Base-by-base conservation (phyloP, 2,888 invertebrate species). In the Hanleya hanleyi region DNA sequence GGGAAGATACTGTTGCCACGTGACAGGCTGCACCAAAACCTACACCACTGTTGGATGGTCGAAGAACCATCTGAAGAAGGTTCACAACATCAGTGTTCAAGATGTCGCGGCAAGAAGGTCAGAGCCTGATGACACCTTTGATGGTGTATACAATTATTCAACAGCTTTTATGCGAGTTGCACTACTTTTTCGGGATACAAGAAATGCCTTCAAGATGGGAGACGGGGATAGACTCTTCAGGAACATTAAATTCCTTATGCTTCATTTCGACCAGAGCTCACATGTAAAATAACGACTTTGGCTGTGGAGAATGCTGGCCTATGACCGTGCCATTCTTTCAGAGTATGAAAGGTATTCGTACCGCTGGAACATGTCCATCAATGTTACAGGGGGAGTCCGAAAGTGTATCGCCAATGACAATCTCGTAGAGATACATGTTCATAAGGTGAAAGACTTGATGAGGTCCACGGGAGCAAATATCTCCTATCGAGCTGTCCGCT, bases 381-480 rank as follows among this genome's bases (percentile, higher is more conserved):
- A 47, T 47, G 29, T 38, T 29, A 6, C 38, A 9, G 66, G 66
- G 9, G 41, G 41, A 5, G 5, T 66, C n/a, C 22, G 66, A 38
- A 38, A 38, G 7, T 38, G 47, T 36, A 67, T 67, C 29, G 26
- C 67, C 1, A 67, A 67, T 67, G 67, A 67, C 67, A 38, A 67
- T 32, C 32, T 67, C 12, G 57, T 57, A 26, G 57, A 57, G 32
- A 22, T 57, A 12, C 32, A 29, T 57, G 57, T 57, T 18, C 47
- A 47, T 47, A 2, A 47, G 22, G 7, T 47, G 18, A 47, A 47
- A 47, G 47, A 47, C n/a, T n/a, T 47, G 47, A 47, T 47, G 47
- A 18, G 47, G 22, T 18, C 47, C 47, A 18, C 18, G 22, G 47
- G 47, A 2, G 47, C 7, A 4, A 47, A 47, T 47, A 22, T 47